A percentile compares a stretch with the other conserved stretches of the same genome.
Evolutionary conservation across 2,797 vertebrate genomes (phyloP).

Genomic region (Crocidura indochinensis): DNA sequence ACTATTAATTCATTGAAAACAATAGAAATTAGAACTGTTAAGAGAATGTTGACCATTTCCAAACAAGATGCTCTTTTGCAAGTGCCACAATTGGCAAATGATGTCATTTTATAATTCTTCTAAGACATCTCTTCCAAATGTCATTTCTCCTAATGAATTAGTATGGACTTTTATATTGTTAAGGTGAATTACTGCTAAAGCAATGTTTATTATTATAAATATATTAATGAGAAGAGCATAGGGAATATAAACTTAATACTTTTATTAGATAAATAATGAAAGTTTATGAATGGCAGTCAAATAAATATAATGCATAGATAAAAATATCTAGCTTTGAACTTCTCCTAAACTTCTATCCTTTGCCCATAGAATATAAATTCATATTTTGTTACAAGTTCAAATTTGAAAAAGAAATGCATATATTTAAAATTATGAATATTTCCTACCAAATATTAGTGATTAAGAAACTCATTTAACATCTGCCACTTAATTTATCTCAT

Average conservation of each 20-base stretch:
- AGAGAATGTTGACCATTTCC: not conserved
- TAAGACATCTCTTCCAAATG: not conserved
- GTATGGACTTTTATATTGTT: not conserved
- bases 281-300: not conserved
- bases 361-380: not conserved
- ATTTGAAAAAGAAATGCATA: not conserved
- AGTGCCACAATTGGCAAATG: not conserved
- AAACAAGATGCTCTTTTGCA: rapidly evolving
- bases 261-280: not conserved
- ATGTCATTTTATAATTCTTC: not conserved
- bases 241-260: not conserved
- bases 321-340: not conserved
- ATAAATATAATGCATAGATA: not conserved
- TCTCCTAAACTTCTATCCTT: not conserved
- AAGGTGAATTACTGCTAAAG: not conserved
- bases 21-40: not conserved
- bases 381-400: not conserved
- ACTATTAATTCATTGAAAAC: too few relatives aligned
- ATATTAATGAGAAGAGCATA: not conserved
- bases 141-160: not conserved
- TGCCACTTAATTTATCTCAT: not conserved
- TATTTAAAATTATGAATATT: not conserved
- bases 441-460: not conserved
- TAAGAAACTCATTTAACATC: not conserved
- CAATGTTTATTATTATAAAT: not conserved